These are phyloP conservation scores for Brachyrhaphis roseni DNA, from an alignment of 2,797 vertebrate species.

Conservation along the genomic window DNA sequence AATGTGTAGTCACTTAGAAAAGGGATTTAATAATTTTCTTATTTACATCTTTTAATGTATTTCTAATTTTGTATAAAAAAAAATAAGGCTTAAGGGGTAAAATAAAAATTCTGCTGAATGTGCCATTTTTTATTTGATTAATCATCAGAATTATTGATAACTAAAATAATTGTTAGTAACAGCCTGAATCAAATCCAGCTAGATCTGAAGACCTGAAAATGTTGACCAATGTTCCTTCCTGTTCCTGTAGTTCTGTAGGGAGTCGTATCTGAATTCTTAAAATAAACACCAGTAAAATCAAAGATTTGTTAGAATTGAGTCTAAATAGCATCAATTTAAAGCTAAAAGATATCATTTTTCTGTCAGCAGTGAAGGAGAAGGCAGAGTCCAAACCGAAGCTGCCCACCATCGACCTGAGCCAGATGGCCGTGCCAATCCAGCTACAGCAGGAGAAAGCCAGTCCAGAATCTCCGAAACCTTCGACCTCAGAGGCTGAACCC, in stretches of 20 bases:
- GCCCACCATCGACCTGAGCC: conserved; percentile 95
- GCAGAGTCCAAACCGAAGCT: conserved; percentile 89
- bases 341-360: neutral
- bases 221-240: neutral
- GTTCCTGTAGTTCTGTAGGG: neutral
- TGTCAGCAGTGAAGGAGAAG: conserved; percentile 88
- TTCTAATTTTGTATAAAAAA: neutral
- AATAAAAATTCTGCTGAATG: no score
- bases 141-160: no score
- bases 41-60: neutral
- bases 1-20: no score
- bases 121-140: no score
- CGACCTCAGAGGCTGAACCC: conserved; percentile 86
- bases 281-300: neutral
- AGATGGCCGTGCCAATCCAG: conserved; percentile 98
- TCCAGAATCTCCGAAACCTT: conserved; percentile 86
- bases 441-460: conserved; percentile 88
- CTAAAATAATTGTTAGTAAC: no score
- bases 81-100: no score
- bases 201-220: neutral
- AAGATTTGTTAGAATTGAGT: neutral
- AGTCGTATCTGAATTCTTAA: neutral
- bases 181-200: no score
- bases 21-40: no score
- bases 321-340: neutral